Conservation (phyloP, 1,140 invertebrate species). For the Heliothis subflexa region DNA sequence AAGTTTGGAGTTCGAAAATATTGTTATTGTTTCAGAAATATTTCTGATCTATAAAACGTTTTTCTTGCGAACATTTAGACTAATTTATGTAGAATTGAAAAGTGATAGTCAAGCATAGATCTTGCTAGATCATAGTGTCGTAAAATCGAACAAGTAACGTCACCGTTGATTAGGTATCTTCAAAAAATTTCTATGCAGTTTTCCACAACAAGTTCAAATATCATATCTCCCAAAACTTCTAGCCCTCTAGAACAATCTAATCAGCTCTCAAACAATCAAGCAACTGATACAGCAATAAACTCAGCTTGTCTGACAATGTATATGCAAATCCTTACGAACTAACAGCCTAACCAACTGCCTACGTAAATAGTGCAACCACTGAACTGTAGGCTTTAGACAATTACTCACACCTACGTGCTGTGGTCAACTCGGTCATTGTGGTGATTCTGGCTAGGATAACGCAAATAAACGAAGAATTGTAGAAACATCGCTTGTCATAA, state of each 20-base stretch:
- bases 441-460: too few species aligned
- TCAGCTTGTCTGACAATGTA: constrained; percentile 10
- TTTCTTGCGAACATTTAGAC: too few species aligned
- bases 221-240: too few species aligned
- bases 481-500: constrained; percentile 8
- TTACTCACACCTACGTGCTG: constrained; percentile 36
- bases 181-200: too few species aligned
- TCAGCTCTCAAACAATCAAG: constrained; percentile 22
- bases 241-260: background rate
- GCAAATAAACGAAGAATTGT: background rate
- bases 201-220: too few species aligned
- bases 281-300: constrained; percentile 10
- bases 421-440: constrained; percentile 9
- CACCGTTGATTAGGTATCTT: too few species aligned
- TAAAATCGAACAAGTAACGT: too few species aligned
- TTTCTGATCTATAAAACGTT: background rate
- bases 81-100: too few species aligned
- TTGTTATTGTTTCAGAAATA: background rate
- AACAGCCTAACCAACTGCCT: constrained; percentile 20
- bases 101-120: too few species aligned
- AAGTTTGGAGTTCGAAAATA: background rate
- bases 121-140: too few species aligned
- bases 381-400: constrained; percentile 8
- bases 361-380: constrained; percentile 24
- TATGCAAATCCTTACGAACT: constrained; percentile 24